Conservation (phyloP, 2,797 vertebrate genomes). For the Rhynchonycteris naso region DNA sequence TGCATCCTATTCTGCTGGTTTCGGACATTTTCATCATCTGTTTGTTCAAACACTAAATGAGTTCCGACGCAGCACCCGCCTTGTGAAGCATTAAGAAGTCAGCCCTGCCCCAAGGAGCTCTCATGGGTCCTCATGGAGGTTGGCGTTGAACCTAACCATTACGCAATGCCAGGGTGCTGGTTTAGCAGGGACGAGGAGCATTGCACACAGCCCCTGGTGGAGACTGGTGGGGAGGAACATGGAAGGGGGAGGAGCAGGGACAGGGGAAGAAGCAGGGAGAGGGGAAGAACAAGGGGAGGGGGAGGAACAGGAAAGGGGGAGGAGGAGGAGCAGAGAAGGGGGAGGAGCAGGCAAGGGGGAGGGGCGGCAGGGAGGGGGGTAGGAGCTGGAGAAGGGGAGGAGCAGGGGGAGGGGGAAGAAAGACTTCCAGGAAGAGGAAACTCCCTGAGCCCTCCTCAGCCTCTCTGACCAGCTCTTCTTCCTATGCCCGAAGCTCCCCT, state of each 20-base stretch:
- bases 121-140: background rate
- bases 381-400: too few species aligned
- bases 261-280: too few species aligned
- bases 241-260: background rate
- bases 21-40: background rate
- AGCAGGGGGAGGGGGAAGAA: too few species aligned
- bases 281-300: too few species aligned
- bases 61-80: background rate
- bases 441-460: background rate
- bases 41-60: background rate
- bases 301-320: too few species aligned
- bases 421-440: background rate
- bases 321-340: too few species aligned
- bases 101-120: background rate
- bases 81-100: background rate
- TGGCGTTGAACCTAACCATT: background rate
- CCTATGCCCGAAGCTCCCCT: background rate
- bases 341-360: too few species aligned
- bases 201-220: background rate
- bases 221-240: too few species aligned
- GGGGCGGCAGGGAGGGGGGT: too few species aligned
- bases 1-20: background rate
- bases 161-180: background rate
- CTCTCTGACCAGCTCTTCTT: background rate
- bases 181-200: background rate